Evolutionary conservation across 2,113 vertebrate species (phyloP).

Genomic region (Thinocorus orbignyianus): DNA sequence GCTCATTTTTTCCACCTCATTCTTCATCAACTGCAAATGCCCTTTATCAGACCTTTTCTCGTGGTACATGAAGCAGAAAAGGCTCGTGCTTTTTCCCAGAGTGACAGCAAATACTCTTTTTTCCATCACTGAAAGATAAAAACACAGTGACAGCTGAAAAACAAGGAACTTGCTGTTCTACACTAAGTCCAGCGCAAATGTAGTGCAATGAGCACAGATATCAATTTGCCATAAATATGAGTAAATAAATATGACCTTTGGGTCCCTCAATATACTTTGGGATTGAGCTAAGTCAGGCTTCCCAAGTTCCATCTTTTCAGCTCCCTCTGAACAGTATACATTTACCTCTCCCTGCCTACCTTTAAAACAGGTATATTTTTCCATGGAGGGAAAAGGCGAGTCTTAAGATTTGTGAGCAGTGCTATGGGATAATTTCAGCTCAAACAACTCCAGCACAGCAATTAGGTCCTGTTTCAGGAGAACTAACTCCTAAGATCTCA

Average conservation of each 20-base stretch:
- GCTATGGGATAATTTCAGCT: not conserved
- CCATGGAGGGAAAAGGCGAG: not conserved
- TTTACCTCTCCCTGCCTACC: not conserved
- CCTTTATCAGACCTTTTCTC: constrained; percentile 31
- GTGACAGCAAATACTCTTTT: not conserved
- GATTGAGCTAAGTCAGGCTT: not conserved
- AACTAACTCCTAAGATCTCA: not conserved
- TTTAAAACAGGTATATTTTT: not conserved
- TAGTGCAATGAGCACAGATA: not conserved
- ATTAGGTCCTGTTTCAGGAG: not conserved
- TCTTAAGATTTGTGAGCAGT: not conserved
- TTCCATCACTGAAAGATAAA: not conserved
- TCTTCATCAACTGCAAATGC: constrained; percentile 7
- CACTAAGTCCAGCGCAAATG: not conserved
- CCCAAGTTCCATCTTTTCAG: not conserved
- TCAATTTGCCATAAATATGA: too few relatives aligned
- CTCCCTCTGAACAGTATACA: not conserved
- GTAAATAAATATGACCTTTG: too few relatives aligned
- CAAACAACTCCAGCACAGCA: not conserved
- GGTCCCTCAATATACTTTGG: too few relatives aligned
- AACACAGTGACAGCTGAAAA: not conserved
- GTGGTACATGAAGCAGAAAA: not conserved
- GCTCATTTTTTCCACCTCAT: constrained; percentile 26
- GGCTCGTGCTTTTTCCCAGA: not conserved
- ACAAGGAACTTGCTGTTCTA: not conserved